Evolutionary conservation across 2,113 vertebrate species (phyloP).

Genomic region (Mormoops blainvillei): DNA sequence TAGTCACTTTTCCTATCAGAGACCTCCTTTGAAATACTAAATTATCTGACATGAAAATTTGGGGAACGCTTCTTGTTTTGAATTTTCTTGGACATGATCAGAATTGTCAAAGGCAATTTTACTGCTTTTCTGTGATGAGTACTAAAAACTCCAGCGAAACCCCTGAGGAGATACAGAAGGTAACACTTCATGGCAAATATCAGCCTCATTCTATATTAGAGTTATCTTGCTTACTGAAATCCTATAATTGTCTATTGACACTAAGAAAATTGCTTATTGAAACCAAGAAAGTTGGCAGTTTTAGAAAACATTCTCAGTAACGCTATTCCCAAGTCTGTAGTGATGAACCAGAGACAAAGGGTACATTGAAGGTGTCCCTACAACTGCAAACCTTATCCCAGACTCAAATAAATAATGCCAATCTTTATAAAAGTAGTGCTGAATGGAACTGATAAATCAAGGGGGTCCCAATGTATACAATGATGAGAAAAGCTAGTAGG

Average conservation of each 20-base stretch:
- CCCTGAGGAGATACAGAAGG: background rate
- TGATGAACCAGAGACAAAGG: background rate
- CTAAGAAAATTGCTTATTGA: constrained; percentile 11
- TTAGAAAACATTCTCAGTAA: constrained; percentile 21
- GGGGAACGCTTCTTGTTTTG: background rate
- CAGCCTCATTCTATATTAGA: background rate
- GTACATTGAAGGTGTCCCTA: background rate
- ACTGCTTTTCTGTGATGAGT: background rate
- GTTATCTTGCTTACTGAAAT: background rate
- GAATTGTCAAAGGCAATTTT: constrained; percentile 43
- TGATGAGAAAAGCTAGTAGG: background rate
- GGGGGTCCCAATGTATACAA: background rate
- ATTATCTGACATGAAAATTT: constrained; percentile 23
- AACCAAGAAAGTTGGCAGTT: background rate
- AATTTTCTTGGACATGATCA: constrained; percentile 25
- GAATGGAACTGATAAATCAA: background rate
- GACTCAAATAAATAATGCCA: background rate
- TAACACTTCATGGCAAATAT: background rate
- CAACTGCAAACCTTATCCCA: background rate
- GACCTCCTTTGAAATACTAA: constrained; percentile 28
- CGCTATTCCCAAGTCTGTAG: background rate
- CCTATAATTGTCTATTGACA: background rate
- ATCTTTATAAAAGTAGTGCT: background rate
- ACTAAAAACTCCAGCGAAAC: background rate
- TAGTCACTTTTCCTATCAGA: constrained; percentile 6